Evolutionary conservation across 2,113 vertebrate species (phyloP).

Genomic region (Austrofundulus limnaeus): DNA sequence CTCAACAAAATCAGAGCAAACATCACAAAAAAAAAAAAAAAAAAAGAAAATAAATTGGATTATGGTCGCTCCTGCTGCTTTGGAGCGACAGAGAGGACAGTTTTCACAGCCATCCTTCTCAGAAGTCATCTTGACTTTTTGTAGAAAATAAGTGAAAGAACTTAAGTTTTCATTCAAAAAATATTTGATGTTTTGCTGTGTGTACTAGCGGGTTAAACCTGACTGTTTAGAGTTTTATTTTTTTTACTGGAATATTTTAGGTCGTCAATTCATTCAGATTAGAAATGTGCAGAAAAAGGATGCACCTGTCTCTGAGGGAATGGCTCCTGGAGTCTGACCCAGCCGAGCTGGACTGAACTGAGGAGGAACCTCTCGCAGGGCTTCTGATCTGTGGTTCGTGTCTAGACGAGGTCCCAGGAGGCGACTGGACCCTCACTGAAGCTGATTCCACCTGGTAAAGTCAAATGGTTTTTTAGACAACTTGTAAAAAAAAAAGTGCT

Average conservation of each 20-base stretch:
- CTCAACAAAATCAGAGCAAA: constrained; percentile 60
- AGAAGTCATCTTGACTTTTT: constrained; percentile 10
- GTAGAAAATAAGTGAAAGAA: too few species aligned
- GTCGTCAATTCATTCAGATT: neutral
- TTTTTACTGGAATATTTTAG: neutral
- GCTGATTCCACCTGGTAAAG: constrained; percentile 68
- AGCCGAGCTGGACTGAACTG: constrained; percentile 62
- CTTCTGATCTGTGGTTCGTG: constrained; percentile 49
- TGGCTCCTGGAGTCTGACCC: constrained; percentile 60
- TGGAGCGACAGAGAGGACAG: constrained; percentile 9
- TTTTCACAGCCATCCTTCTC: constrained; percentile 3
- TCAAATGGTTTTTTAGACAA: neutral
- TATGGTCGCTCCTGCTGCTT: constrained; percentile 26
- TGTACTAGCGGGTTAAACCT: too few species aligned
- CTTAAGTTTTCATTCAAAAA: too few species aligned
- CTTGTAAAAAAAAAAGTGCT: neutral
- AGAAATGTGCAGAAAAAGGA: neutral
- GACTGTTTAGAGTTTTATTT: too few species aligned
- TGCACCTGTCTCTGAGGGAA: constrained; percentile 90
- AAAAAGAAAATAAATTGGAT: constrained; percentile 9
- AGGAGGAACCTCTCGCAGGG: constrained; percentile 29
- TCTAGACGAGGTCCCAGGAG: constrained; percentile 58
- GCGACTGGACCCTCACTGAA: constrained; percentile 56
- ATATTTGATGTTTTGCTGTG: too few species aligned
- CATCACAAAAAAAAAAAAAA: constrained; percentile 16